Evolutionary conservation across 2,113 vertebrate species (phyloP).

Genomic region (Sebastes schlegelii): DNA sequence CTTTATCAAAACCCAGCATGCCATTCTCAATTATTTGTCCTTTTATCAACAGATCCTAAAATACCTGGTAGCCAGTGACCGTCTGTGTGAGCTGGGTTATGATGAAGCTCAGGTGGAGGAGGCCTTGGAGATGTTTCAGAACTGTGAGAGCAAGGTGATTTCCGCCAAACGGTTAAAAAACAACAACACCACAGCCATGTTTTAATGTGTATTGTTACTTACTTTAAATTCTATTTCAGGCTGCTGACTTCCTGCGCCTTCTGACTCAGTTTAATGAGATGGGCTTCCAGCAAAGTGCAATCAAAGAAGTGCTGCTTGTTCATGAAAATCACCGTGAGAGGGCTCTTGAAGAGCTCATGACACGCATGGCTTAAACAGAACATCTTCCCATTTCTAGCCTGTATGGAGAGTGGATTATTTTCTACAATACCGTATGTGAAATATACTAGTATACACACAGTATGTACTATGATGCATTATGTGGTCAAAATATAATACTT

Average conservation of each 20-base stretch:
- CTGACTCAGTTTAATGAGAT: constrained; percentile 95
- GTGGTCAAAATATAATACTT: not conserved
- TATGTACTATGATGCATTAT: not conserved
- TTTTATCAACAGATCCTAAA: constrained; percentile 86
- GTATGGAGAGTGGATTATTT: not conserved
- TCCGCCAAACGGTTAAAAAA: not conserved
- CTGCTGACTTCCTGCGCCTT: constrained; percentile 91
- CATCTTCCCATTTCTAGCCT: not conserved
- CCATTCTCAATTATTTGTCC: not conserved
- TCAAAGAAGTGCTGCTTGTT: constrained; percentile 96
- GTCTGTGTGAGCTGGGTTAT: constrained; percentile 89
- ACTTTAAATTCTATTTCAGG: constrained; percentile 79
- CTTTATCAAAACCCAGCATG: not conserved
- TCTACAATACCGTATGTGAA: not conserved
- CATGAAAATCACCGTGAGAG: constrained; percentile 91
- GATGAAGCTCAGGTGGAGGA: constrained; percentile 94
- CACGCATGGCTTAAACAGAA: constrained; percentile 75
- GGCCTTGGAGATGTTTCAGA: constrained; percentile 98
- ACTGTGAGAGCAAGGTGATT: constrained; percentile 93
- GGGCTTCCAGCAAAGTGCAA: constrained; percentile 94
- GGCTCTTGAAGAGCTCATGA: constrained; percentile 94
- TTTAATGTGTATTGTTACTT: not conserved
- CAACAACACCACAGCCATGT: not conserved
- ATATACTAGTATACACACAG: not conserved
- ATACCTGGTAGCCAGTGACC: constrained; percentile 90